Evolutionary conservation across 2,888 invertebrate genomes (phyloP), one percentile per base, ranked within the genome.

Genomic region (Ommatoiulus sabulosus): DNA sequence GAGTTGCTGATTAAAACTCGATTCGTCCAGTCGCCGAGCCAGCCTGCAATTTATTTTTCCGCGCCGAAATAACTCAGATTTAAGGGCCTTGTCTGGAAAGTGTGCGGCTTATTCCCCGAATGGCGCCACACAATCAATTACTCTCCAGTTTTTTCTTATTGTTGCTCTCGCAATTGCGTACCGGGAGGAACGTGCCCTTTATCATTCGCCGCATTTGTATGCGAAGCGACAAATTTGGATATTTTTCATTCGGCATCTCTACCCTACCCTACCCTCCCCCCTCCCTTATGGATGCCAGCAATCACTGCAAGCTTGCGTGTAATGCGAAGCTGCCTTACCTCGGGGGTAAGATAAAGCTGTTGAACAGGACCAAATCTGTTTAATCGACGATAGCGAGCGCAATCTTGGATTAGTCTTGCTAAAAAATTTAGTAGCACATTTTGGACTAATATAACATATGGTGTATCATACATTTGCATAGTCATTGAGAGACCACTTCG

Each of bases 101-200:
- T 63, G 63, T 63, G 63, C 63, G n/a, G 63, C 63, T n/a, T 63
- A 63, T 63, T 63, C 63, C 63, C 63, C 63, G 7, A 63, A 63
- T 63, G 63, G 63, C 63, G 63, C 63, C 63, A 20, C 63, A 63
- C 63, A 63, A 63, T 63, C 63, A 63, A 63, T 63, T 63, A 63
- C 63, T 63, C 17, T 63, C 63, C 63, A 63, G 20, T 63, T 63
- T 48, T 63, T 20, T 20, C 63, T 63, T 63, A 63, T 63, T 63
- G 63, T 63, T 63, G 63, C 63, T 63, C 63, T 17, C 63, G 63
- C 63, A 63, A 63, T 63, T 63, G 63, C 63, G 63, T 63, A 63
- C 63, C n/a, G 63, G 63, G 20, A 63, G 63, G n/a, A 63, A 63
- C 63, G 63, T 63, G 63, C 63, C 63, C 63, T 63, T 63, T 63